These are phyloP conservation scores for Thecocarcelia acutangulata DNA, from an alignment of 2,888 invertebrate species.

Conservation along the genomic window DNA sequence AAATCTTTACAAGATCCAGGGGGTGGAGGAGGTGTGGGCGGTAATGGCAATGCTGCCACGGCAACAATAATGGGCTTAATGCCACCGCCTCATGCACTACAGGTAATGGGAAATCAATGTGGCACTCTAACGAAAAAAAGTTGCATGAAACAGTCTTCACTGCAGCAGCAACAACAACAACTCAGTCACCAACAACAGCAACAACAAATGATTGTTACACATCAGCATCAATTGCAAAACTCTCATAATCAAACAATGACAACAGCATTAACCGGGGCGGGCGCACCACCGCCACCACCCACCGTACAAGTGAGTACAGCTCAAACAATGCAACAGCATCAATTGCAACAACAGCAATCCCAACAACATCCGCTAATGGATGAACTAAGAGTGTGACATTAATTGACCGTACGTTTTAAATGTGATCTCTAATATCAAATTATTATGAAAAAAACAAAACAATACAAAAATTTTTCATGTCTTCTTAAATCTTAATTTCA, in stretches of 20 bases:
- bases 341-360: constrained; percentile 76
- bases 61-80: constrained; percentile 84
- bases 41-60: constrained; percentile 81
- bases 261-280: constrained; percentile 82
- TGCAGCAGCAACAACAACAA: constrained; percentile 75
- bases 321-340: constrained; percentile 74
- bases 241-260: constrained; percentile 81
- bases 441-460: constrained; percentile 10
- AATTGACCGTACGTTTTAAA: constrained; percentile 81
- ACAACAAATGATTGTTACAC: constrained; percentile 69
- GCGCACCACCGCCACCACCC: constrained; percentile 71
- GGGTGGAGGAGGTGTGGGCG: constrained; percentile 82
- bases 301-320: constrained; percentile 66
- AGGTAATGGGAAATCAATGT: constrained; percentile 87
- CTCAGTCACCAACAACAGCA: constrained; percentile 60
- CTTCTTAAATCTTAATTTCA: not conserved
- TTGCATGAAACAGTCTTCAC: constrained; percentile 81
- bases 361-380: constrained; percentile 86
- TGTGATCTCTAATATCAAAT: constrained; percentile 78
- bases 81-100: constrained; percentile 88
- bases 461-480: not conserved
- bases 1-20: constrained; percentile 82
- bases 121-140: constrained; percentile 90
- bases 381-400: constrained; percentile 92
- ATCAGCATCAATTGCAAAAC: constrained; percentile 79